Evolutionary conservation across 2,113 vertebrate genomes (phyloP).

Genomic region (Crotophaga sulcirostris): DNA sequence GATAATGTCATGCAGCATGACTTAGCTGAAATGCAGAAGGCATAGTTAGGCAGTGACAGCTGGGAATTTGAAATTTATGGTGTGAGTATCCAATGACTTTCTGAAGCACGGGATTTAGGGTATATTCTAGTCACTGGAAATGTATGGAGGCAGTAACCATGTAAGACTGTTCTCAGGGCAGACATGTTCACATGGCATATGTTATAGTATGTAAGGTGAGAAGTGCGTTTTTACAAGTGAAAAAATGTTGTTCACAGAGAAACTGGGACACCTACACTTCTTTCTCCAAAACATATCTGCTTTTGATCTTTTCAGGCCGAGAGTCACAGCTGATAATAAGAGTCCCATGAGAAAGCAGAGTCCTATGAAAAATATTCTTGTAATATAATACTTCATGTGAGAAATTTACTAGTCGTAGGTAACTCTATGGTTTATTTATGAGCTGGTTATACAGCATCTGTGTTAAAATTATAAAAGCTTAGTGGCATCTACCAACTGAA

Average conservation of each 20-base stretch:
- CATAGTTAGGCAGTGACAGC: slow-evolving; percentile 22
- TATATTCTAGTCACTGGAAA: not conserved
- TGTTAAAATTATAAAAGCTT: not conserved
- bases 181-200: not conserved
- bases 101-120: not conserved
- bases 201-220: not conserved
- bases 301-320: not conserved
- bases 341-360: not conserved
- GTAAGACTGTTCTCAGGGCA: not conserved
- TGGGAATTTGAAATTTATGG: slow-evolving; percentile 19
- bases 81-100: slow-evolving; percentile 17
- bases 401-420: not conserved
- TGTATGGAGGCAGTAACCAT: not conserved
- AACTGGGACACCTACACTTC: not conserved
- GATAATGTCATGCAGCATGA: slow-evolving; percentile 5
- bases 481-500: not conserved
- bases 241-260: not conserved
- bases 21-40: slow-evolving; percentile 46
- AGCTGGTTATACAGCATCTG: not conserved
- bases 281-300: not conserved
- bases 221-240: not conserved
- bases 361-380: not conserved
- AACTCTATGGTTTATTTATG: not conserved
- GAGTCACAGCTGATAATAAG: not conserved
- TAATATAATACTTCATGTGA: not conserved